These are phyloP conservation scores for Crematogaster levior DNA, from an alignment of 2,888 invertebrate genomes.

Conservation along the genomic window DNA sequence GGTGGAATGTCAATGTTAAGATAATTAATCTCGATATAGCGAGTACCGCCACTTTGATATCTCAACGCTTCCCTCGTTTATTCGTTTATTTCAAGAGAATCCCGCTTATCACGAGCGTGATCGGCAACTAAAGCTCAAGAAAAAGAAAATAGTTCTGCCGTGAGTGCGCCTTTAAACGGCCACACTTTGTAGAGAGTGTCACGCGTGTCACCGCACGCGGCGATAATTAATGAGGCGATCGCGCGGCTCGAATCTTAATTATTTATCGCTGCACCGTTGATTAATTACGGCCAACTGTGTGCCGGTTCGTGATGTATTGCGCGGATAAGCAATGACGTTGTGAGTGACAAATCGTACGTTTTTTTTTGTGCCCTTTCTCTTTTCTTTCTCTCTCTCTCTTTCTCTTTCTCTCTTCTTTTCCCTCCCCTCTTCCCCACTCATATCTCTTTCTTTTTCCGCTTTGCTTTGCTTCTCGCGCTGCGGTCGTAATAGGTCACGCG, in stretches of 20 bases:
- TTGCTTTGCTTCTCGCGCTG: conserved; percentile 31
- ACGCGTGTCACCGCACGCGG: conserved; percentile 61
- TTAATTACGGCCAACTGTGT: conserved; percentile 70
- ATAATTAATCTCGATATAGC: conserved; percentile 61
- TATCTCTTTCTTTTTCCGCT: conserved; percentile 4
- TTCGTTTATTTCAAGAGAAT: background rate
- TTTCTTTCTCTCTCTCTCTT: conserved; percentile 13
- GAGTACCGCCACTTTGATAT: background rate
- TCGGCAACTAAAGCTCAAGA: conserved; percentile 29
- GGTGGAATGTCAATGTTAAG: conserved; percentile 17
- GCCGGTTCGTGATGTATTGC: conserved; percentile 68
- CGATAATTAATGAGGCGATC: conserved; percentile 72
- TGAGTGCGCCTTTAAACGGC: conserved; percentile 51
- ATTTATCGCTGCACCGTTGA: conserved; percentile 75
- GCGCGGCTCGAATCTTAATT: conserved; percentile 72
- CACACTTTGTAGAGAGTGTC: conserved; percentile 70
- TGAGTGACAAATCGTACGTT: conserved; percentile 71
- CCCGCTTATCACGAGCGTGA: conserved; percentile 7
- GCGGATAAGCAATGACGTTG: conserved; percentile 59
- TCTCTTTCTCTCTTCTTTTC: background rate
- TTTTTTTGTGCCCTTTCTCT: conserved; percentile 51
- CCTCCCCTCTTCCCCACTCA: too few species aligned
- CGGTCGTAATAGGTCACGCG: conserved; percentile 48
- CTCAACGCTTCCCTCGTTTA: conserved; percentile 10
- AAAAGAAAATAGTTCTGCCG: conserved; percentile 24